phyloP scores from a whole-genome alignment of 2,797 vertebrate genomes.

The Pantherophis vulpinus region DNA sequence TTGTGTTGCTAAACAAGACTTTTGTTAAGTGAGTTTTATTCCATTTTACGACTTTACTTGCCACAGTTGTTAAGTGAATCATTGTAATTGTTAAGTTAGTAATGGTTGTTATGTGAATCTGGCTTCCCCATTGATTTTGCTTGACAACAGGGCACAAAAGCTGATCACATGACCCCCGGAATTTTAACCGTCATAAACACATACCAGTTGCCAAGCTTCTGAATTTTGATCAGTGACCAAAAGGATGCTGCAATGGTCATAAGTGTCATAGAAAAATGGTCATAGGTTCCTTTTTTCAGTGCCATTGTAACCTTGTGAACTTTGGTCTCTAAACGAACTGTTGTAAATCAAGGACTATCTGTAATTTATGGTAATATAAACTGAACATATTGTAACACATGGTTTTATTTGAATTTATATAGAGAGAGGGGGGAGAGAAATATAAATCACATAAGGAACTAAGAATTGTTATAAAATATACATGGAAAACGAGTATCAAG shows the following conservation, averaged over 20 bases:
- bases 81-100: background rate
- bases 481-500: too few species aligned
- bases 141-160: background rate
- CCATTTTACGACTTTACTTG: background rate
- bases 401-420: background rate
- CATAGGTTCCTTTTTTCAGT: background rate
- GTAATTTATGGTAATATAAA: background rate
- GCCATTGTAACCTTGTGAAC: background rate
- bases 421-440: background rate
- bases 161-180: background rate
- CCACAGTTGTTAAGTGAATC: background rate
- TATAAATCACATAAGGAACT: background rate
- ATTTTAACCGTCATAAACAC: background rate
- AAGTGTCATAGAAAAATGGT: too few species aligned
- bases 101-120: background rate
- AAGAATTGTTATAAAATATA: too few species aligned
- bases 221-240: background rate
- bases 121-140: background rate
- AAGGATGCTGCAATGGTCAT: too few species aligned
- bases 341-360: background rate
- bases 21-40: background rate
- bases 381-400: background rate
- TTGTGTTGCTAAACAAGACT: background rate
- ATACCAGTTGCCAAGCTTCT: background rate
- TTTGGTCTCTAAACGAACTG: background rate